phyloP scores from a whole-genome alignment of 2,113 vertebrate genomes.

The Cephalophus harveyi region DNA sequence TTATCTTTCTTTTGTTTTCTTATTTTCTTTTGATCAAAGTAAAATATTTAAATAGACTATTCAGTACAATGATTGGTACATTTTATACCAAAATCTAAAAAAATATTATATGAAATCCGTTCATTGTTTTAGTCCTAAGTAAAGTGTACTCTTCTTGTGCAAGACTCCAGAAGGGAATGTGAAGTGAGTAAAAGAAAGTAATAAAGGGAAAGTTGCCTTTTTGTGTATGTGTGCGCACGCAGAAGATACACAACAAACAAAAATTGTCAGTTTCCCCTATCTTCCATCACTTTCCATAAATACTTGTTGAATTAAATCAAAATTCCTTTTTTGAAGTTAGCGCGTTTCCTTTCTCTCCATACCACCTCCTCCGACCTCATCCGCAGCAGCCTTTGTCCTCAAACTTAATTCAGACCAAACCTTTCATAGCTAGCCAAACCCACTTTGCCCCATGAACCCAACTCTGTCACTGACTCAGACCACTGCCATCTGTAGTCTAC shows the following conservation, averaged over 20 bases:
- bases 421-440: background rate
- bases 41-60: background rate
- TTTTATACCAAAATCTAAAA: background rate
- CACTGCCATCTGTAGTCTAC: background rate
- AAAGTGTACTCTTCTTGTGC: background rate
- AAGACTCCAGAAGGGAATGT: background rate
- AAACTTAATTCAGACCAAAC: background rate
- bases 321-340: background rate
- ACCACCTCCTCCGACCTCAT: background rate
- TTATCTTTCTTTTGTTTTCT: background rate
- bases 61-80: background rate
- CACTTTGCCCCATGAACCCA: background rate
- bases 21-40: background rate
- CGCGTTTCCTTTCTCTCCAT: background rate
- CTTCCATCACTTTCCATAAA: background rate
- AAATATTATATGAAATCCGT: background rate
- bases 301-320: background rate
- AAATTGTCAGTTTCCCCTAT: background rate
- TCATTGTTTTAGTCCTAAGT: background rate
- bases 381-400: background rate
- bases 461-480: background rate
- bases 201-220: background rate
- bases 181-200: background rate
- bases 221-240: background rate
- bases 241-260: background rate